Base-by-base conservation (phyloP, 2,113 vertebrate genomes). In the Castor canadensis region DNA sequence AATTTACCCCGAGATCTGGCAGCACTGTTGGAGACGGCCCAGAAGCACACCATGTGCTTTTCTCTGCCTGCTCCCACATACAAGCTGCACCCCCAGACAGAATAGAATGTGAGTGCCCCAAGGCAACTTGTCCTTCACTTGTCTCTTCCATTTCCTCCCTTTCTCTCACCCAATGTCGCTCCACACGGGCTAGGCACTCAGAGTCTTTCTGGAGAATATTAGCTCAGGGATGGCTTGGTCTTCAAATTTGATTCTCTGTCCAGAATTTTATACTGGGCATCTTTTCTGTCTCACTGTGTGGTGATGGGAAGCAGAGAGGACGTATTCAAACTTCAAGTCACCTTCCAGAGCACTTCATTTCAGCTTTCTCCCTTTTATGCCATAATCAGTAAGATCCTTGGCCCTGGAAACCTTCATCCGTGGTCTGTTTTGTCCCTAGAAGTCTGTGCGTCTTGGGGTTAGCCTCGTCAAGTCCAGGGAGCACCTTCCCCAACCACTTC, bases 1-100 rank as follows among this genome's bases (percentile, higher is more conserved):
- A 88, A 97, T 95, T 95, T 77, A 67, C 92, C 90, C 80, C 32
- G 17, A 66, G 22, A 49, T 72, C 92, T 95, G 92, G 90, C 92
- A 96, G 58, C 72, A 69, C 24, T 67, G 81, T 30, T 69, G n/a
- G 81, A 84, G 83, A n/a, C 52, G 86, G 62, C 22, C 49, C 32
- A 60, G 80, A 77, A 89, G 75, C 94, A 96, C 84, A 45, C 10
- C 0, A 1, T 62, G 90, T 92, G 60, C 90, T 81, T 24, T 71
- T 69, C 60, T 76, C 60, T 67, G 45, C 79, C 79, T 56, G 83
- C 62, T 69, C 89, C 67, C 82, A 81, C 83, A 52, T 76, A 49
- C 22, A 38, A 85, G 17, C 16, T 26, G 75, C 72, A 71, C 71
- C 30, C 81, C 67, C 64, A 45, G 13, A 52, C 64, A 87, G 81